Evolutionary conservation across 1,140 invertebrate species (phyloP), one percentile per base, ranked within the genome.

Genomic region (Melitaea cinxia): DNA sequence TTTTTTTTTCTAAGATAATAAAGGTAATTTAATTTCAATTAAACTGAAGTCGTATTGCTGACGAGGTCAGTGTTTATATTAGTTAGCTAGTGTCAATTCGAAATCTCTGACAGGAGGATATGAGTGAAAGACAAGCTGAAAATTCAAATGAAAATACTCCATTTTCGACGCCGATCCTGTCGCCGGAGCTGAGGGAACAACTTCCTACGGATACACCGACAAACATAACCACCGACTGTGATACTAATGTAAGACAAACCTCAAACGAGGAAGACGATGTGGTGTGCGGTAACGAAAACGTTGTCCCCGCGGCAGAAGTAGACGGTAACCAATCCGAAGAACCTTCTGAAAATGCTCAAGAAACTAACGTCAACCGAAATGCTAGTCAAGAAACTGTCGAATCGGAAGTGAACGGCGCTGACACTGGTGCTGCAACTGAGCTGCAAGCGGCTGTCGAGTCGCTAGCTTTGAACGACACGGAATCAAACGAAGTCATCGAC

Each of bases 151-250:
- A 88, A 49, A 65, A 74, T 15, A 85, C 87, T 45, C 81, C 85
- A 21, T 84, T 72, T 68, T 75, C 82, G 5, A 80, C 86, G 15
- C 83, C 86, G 5, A 70, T 78, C 30, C 73, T 77, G 4, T 83
- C 83, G 4, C 80, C 85, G 15, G 79, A 81, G 55, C 60, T 68
- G 35, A 67, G 56, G 10, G 72, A 70, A 42, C 68, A 72, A 35
- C 61, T 21, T 49, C 23, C 70, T 64, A 64, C 66, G 33, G 66
- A 76, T 59, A 61, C 66, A 21, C 55, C 73, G 56, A 70, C 78
- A 83, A 88, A 81, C 75, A 75, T 81, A 83, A 88, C 78, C 78
- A 82, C 80, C 62, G 82, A 87, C 86, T 90, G 88, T 89, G 86
- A 90, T 90, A 90, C 77, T 89, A 88, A 81, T 86, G 73, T 88